phyloP scores from a whole-genome alignment of 2,888 invertebrate species.

The Zaprionus lineosus region DNA sequence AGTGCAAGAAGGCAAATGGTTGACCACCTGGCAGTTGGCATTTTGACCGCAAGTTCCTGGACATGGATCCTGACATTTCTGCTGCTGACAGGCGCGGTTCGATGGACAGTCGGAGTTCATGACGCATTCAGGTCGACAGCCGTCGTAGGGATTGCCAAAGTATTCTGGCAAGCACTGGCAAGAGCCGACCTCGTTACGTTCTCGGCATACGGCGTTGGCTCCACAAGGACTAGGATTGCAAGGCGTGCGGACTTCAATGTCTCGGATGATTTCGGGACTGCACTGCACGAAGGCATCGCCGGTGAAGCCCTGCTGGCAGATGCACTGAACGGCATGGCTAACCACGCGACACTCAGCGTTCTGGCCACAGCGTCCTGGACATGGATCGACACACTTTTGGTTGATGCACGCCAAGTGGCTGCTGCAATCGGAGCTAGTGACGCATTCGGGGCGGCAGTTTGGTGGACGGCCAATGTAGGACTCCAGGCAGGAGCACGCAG shows the following conservation, averaged over 20 bases:
- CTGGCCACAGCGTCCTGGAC: slow-evolving; percentile 87
- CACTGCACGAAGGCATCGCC: slow-evolving; percentile 91
- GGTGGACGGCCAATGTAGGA: slow-evolving; percentile 88
- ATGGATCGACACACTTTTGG: slow-evolving; percentile 90
- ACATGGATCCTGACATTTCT: slow-evolving; percentile 91
- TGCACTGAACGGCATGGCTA: slow-evolving; percentile 89
- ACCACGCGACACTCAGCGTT: slow-evolving; percentile 90
- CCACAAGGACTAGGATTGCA: slow-evolving; percentile 87
- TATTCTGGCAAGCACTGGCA: slow-evolving; percentile 89
- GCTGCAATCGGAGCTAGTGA: slow-evolving; percentile 89
- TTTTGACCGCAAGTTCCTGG: slow-evolving; percentile 90
- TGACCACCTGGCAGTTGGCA: slow-evolving; percentile 89
- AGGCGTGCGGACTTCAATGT: slow-evolving; percentile 84
- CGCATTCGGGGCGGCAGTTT: slow-evolving; percentile 91
- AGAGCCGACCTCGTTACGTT: slow-evolving; percentile 86
- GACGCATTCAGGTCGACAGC: slow-evolving; percentile 89
- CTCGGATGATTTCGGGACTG: slow-evolving; percentile 79
- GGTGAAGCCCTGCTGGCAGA: slow-evolving; percentile 86
- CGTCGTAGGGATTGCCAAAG: slow-evolving; percentile 90
- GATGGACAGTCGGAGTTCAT: slow-evolving; percentile 89
- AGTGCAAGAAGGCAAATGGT: slow-evolving; percentile 88
- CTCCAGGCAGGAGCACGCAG: slow-evolving; percentile 89
- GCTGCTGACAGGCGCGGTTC: slow-evolving; percentile 88
- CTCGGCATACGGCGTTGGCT: slow-evolving; percentile 88
- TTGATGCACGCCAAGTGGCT: slow-evolving; percentile 88